These are phyloP conservation scores for Neomicropteryx cornuta DNA, from an alignment of 1,140 invertebrate genomes.

Conservation along the genomic window DNA sequence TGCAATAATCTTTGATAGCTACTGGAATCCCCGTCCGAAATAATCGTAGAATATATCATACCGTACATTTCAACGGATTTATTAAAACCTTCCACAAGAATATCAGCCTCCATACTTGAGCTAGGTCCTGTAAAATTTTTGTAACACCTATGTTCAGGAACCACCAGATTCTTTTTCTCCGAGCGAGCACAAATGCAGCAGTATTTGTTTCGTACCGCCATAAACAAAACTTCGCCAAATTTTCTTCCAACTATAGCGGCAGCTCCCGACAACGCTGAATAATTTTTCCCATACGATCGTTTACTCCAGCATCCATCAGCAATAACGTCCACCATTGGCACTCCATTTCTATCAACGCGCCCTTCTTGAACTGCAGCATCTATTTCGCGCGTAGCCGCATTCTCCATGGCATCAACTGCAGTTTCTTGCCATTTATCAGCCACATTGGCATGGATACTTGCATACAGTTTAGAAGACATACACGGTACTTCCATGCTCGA, in stretches of 20 bases:
- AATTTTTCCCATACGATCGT: slow-evolving; percentile 19
- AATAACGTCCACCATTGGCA: slow-evolving; percentile 18
- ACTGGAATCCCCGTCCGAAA: slow-evolving; percentile 24
- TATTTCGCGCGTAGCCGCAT: slow-evolving; percentile 21
- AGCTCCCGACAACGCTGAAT: slow-evolving; percentile 20
- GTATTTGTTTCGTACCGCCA: slow-evolving; percentile 22
- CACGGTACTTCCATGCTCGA: slow-evolving; percentile 18
- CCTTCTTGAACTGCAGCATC: slow-evolving; percentile 17
- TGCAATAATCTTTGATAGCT: slow-evolving; percentile 16
- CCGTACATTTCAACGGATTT: slow-evolving; percentile 19
- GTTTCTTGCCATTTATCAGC: slow-evolving; percentile 10
- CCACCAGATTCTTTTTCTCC: slow-evolving; percentile 4
- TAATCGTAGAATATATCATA: slow-evolving; percentile 18
- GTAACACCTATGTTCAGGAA: slow-evolving; percentile 17
- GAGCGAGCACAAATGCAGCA: slow-evolving; percentile 16
- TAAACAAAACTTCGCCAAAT: slow-evolving; percentile 14
- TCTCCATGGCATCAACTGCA: slow-evolving; percentile 16
- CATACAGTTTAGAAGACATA: slow-evolving; percentile 16
- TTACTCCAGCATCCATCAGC: slow-evolving; percentile 21
- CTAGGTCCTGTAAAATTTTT: slow-evolving; percentile 22
- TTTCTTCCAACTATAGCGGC: slow-evolving; percentile 17
- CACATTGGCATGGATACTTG: slow-evolving; percentile 11
- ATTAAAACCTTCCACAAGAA: slow-evolving; percentile 28
- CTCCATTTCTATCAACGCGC: slow-evolving; percentile 12
- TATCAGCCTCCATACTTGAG: slow-evolving; percentile 30